Evolutionary conservation across 2,888 invertebrate genomes (phyloP), one percentile per base, ranked within the genome.

Genomic region (Arrhopalites spinosus): DNA sequence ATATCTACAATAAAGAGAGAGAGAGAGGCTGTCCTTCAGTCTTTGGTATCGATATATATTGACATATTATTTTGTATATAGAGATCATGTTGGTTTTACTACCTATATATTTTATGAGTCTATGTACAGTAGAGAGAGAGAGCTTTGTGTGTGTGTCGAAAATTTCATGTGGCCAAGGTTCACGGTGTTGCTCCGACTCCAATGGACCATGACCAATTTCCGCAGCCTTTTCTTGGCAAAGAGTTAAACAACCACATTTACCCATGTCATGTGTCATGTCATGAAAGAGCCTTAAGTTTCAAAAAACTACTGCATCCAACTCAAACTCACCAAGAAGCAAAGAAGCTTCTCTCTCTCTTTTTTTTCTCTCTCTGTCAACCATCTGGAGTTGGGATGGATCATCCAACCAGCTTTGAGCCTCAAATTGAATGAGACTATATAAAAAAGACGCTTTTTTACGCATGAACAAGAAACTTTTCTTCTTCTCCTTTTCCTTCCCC

Each of bases 171-270:
- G 36, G 36, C 36, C 11, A 36, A 36, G 36, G 36, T 36, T 36
- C 36, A 36, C 36, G 59, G 20, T 25, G 59, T 59, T 27, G 59
- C 23, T 59, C 23, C 1, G 50, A 50, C 47, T 68, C 68, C 68
- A 68, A 68, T 68, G 43, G 68, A 68, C 50, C 68, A 23, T 68
- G 50, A 68, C 68, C 68, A 68, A 68, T 68, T 68, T 68, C 68
- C 50, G 27, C 50, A 50, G 50, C 68, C 67, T 50, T 68, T 68
- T 25, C 68, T 45, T 67, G 25, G 25, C 67, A 2, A 23, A 68
- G 50, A 68, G 68, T 50, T 50, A 50, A 68, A 68, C 68, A 68
- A 66, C 27, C 68, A 50, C 50, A 47, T 68, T 50, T 67, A 67
- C 43, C 27, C 68, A 50, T 68, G 68, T 68, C 68, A 68, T 68